Percentiles rank a stretch among this genome's conserved stretches.
Conservation (phyloP, 64 coral and sea anemone genomes). For the Hydrozoanthus tunicans region DNA sequence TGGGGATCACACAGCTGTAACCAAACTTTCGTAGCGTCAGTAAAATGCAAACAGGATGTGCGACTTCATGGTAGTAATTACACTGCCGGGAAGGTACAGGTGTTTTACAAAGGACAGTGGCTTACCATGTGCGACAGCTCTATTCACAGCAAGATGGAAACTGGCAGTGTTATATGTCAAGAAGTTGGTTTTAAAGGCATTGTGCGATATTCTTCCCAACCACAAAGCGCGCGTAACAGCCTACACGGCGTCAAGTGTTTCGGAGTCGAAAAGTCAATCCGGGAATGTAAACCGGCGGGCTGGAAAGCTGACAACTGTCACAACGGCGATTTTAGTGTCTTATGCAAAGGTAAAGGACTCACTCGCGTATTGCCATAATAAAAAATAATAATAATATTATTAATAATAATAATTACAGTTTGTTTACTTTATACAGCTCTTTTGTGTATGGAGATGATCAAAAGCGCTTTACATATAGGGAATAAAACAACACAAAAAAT, state of each 20-base stretch:
- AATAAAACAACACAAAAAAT: too few species aligned
- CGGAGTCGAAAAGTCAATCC: not conserved
- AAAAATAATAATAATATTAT: too few species aligned
- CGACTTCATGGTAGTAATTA: not conserved
- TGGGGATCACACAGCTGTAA: conserved; percentile 34
- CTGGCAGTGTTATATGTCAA: not conserved
- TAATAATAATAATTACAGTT: too few species aligned
- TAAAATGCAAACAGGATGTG: conserved; percentile 14
- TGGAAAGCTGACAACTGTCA: not conserved
- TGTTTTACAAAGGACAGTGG: not conserved
- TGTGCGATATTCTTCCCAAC: not conserved
- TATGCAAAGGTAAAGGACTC: too few species aligned
- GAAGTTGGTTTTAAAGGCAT: not conserved
- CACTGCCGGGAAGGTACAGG: not conserved
- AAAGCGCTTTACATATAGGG: too few species aligned
- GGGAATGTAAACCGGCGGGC: not conserved
- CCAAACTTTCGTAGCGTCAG: conserved; percentile 4
- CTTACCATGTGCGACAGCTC: not conserved
- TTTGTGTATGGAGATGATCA: too few species aligned
- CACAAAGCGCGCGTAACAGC: not conserved
- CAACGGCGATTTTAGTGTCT: too few species aligned
- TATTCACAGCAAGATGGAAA: not conserved
- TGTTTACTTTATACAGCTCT: too few species aligned
- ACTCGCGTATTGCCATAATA: too few species aligned
- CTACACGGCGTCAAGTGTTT: not conserved